These are phyloP conservation scores for Anguilla obscura DNA, from an alignment of 2,797 vertebrate species.

Conservation along the genomic window DNA sequence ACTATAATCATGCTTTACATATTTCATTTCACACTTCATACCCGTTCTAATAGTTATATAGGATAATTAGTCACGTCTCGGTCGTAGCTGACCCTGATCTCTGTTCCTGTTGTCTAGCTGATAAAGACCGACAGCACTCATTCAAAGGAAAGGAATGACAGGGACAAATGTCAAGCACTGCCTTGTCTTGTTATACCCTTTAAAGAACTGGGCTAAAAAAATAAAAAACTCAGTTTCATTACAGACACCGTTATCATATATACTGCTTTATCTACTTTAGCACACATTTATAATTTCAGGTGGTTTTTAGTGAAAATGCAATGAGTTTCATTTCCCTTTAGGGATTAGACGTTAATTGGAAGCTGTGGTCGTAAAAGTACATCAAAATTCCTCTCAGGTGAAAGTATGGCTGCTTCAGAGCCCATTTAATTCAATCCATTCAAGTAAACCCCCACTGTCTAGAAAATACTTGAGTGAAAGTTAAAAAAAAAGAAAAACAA, in stretches of 20 bases:
- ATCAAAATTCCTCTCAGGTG: neutral
- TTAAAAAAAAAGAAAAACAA: neutral
- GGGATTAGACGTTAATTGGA: constrained; percentile 3
- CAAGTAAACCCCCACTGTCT: neutral
- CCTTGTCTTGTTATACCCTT: neutral
- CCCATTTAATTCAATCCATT: neutral
- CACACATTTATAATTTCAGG: neutral
- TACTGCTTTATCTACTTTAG: neutral
- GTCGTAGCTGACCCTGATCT: neutral
- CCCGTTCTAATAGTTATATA: neutral
- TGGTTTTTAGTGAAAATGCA: neutral
- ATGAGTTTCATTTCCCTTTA: neutral
- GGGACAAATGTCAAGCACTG: neutral
- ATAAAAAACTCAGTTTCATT: neutral
- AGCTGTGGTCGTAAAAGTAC: neutral
- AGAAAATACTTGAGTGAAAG: neutral
- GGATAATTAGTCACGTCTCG: neutral
- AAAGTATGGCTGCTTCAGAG: constrained; percentile 1
- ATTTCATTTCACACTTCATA: neutral
- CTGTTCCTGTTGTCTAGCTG: neutral
- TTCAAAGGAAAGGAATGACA: neutral
- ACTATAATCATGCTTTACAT: neutral
- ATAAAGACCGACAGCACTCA: neutral
- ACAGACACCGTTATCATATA: neutral
- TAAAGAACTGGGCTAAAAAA: neutral